Evolutionary conservation across 1,140 invertebrate species (phyloP).

Genomic region (Sitophilus oryzae): DNA sequence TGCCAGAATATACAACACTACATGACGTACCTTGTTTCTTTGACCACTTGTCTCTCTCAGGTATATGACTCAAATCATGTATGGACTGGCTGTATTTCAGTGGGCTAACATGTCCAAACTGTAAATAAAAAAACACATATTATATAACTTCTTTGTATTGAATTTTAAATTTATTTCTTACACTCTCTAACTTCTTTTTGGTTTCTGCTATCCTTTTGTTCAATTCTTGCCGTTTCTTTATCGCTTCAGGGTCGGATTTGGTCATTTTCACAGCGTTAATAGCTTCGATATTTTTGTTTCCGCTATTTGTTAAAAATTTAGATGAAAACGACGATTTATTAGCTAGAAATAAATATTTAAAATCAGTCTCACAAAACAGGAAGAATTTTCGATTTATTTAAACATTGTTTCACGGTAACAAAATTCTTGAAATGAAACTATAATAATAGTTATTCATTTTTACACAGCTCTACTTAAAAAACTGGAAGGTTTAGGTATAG

Average conservation of each 20-base stretch:
- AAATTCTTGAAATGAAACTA: too few species aligned
- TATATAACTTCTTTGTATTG: not conserved
- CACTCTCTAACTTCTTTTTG: slow-evolving; percentile 79
- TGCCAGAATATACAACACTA: not conserved
- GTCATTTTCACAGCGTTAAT: slow-evolving; percentile 53
- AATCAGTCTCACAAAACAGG: not conserved
- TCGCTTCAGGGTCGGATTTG: slow-evolving; percentile 56
- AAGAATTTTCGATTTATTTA: too few species aligned
- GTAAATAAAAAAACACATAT: slow-evolving; percentile 26
- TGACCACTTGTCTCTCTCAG: slow-evolving; percentile 50
- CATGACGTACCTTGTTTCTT: slow-evolving; percentile 39
- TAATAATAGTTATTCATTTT: too few species aligned
- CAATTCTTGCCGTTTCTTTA: slow-evolving; percentile 74
- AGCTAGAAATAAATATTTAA: slow-evolving; percentile 22
- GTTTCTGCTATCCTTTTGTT: slow-evolving; percentile 82
- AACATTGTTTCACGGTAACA: too few species aligned
- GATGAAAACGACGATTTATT: slow-evolving; percentile 40
- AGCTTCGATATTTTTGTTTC: slow-evolving; percentile 48
- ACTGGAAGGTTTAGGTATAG: too few species aligned
- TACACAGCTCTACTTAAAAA: too few species aligned
- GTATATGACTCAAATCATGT: slow-evolving; percentile 61
- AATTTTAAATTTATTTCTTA: slow-evolving; percentile 48
- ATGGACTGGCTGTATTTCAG: slow-evolving; percentile 80
- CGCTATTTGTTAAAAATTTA: slow-evolving; percentile 41
- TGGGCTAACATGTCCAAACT: slow-evolving; percentile 69